A percentile compares a stretch with the other conserved stretches of the same genome.
Conservation (phyloP, 2,113 vertebrate species). For the Hydropotes inermis region DNA sequence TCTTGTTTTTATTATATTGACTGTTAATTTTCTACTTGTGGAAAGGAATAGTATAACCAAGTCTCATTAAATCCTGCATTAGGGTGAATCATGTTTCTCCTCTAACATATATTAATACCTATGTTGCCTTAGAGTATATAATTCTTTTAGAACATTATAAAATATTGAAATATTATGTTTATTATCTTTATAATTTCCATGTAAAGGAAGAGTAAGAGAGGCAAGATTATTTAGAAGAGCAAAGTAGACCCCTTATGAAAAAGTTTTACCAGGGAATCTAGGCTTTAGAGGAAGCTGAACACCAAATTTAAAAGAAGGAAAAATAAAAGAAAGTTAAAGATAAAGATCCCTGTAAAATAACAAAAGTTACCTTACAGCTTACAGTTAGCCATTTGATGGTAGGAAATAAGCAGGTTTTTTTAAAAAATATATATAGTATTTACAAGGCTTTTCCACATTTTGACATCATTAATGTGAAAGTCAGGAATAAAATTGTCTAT, state of each 20-base stretch:
- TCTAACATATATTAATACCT: background rate
- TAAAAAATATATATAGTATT: background rate
- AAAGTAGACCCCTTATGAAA: background rate
- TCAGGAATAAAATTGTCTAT: background rate
- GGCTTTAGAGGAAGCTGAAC: background rate
- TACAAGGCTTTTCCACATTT: background rate
- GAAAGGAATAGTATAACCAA: background rate
- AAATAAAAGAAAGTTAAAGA: background rate
- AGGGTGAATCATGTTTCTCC: background rate
- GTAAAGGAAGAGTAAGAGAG: background rate
- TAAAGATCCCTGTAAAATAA: background rate
- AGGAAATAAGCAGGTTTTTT: background rate
- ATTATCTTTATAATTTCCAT: background rate
- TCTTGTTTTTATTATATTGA: background rate
- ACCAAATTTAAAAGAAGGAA: background rate
- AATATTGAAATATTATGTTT: background rate
- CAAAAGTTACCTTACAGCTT: background rate
- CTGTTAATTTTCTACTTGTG: background rate
- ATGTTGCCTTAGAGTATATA: background rate
- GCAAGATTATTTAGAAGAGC: background rate
- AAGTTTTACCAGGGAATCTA: background rate
- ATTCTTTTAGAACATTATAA: background rate
- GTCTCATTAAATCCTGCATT: background rate
- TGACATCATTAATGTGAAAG: background rate
- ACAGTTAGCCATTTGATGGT: background rate